Evolutionary conservation across 64 coral and sea anemone genomes (phyloP).

Genomic region (Cladopsammia gracilis): DNA sequence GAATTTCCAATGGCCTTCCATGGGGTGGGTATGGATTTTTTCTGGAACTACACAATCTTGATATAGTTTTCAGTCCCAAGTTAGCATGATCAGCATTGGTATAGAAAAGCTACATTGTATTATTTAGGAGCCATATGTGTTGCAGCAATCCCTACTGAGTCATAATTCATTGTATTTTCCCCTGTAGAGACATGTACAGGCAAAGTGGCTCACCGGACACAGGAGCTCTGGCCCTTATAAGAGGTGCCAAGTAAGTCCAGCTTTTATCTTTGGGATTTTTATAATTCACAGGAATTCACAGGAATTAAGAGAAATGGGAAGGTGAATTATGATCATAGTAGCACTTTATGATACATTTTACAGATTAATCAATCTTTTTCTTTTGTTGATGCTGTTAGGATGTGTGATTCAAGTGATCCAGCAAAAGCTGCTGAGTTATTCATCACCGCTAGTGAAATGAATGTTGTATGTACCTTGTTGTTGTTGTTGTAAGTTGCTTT

Average conservation of each 20-base stretch:
- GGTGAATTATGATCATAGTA: too few species aligned
- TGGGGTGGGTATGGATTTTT: too few species aligned
- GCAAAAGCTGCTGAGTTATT: slow-evolving; percentile 61
- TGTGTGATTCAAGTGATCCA: slow-evolving; percentile 64
- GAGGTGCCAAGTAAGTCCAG: slow-evolving; percentile 91
- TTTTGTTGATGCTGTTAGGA: slow-evolving; percentile 10
- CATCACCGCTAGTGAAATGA: slow-evolving; percentile 65
- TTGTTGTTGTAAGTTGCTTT: background rate
- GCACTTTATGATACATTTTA: too few species aligned
- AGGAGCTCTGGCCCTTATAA: slow-evolving; percentile 83
- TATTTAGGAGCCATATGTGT: too few species aligned
- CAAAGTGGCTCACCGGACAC: slow-evolving; percentile 93
- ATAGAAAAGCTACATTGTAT: too few species aligned
- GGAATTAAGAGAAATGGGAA: too few species aligned
- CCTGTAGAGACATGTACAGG: slow-evolving; percentile 74
- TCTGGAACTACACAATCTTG: too few species aligned
- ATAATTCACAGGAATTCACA: background rate
- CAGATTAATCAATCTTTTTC: background rate
- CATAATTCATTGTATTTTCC: background rate
- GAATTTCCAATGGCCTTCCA: too few species aligned
- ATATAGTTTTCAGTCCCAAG: too few species aligned
- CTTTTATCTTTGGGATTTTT: background rate
- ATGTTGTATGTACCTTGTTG: slow-evolving; percentile 56
- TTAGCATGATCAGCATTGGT: background rate
- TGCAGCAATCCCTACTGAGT: too few species aligned